phyloP scores from a whole-genome alignment of 2,797 vertebrate species.

The Lophotriccus pileatus region DNA sequence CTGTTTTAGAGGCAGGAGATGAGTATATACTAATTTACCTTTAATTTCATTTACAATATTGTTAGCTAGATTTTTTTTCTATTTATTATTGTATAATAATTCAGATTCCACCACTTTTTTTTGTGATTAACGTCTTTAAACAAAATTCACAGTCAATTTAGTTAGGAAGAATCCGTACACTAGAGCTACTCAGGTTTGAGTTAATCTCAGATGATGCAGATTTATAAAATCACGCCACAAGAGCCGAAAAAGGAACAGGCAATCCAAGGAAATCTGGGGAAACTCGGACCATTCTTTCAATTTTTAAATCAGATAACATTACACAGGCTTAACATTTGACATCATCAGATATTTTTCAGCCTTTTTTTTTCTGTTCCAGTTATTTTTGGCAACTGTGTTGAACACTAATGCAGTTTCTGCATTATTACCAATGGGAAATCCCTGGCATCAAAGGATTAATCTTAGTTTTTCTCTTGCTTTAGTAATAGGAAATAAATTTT shows the following conservation, averaged over 20 bases:
- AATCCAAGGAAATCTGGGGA: background rate
- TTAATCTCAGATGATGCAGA: background rate
- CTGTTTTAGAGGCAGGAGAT: background rate
- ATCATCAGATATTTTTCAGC: slow-evolving; percentile 33
- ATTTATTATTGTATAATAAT: background rate
- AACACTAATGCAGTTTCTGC: slow-evolving; percentile 34
- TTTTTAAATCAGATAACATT: slow-evolving; percentile 2
- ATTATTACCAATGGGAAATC: slow-evolving; percentile 54
- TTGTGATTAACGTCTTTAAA: background rate
- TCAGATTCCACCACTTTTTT: background rate
- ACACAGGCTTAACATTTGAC: background rate
- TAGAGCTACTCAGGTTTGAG: background rate
- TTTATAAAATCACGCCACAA: background rate
- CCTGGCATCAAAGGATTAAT: slow-evolving; percentile 60
- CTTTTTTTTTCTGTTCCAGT: background rate
- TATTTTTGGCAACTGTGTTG: slow-evolving; percentile 47
- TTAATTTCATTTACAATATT: slow-evolving; percentile 24
- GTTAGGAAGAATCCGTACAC: background rate
- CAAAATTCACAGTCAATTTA: background rate
- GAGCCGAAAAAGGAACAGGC: background rate
- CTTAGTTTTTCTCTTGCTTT: slow-evolving; percentile 41
- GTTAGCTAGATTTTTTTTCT: background rate
- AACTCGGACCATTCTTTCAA: background rate
- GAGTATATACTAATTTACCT: background rate
- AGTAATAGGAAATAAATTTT: slow-evolving; percentile 67